Evolutionary conservation across 2,113 vertebrate species (phyloP).

Genomic region (Urocynchramus pylzowi): DNA sequence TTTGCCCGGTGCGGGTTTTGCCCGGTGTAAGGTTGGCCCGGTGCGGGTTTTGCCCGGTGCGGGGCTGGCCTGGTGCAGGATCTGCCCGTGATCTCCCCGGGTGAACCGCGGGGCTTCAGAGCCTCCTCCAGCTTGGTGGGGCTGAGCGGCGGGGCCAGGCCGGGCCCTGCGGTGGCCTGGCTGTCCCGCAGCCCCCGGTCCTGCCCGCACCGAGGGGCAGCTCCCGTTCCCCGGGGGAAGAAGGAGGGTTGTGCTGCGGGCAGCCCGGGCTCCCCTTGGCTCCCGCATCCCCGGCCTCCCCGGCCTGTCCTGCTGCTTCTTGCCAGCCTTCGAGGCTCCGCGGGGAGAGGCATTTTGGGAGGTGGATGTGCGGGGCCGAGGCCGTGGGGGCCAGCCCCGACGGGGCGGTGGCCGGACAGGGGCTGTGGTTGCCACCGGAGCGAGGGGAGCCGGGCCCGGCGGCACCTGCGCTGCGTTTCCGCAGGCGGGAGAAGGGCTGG

Average conservation of each 20-base stretch:
- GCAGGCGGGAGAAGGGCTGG: background rate
- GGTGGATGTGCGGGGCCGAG: background rate
- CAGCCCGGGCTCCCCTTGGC: background rate
- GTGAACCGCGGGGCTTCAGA: background rate
- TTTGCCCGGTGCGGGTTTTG: background rate
- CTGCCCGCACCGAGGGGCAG: background rate
- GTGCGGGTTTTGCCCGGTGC: background rate
- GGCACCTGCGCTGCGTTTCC: background rate
- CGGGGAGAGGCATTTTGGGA: background rate
- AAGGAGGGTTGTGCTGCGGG: rapidly evolving
- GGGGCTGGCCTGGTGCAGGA: background rate
- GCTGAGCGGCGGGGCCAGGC: background rate
- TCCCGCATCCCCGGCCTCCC: background rate
- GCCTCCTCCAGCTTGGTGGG: background rate
- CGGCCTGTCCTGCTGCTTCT: background rate
- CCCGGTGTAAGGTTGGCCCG: background rate
- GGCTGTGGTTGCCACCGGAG: background rate
- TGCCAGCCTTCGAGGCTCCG: background rate
- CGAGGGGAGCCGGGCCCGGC: background rate
- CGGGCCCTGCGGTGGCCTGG: background rate
- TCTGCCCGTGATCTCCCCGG: background rate
- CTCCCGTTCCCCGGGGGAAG: background rate
- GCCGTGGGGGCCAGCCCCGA: background rate
- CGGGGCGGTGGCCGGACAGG: background rate
- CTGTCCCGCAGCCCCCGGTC: too few relatives aligned